phyloP scores from a whole-genome alignment of 2,797 vertebrate species.

The Taeniopygia guttata region DNA sequence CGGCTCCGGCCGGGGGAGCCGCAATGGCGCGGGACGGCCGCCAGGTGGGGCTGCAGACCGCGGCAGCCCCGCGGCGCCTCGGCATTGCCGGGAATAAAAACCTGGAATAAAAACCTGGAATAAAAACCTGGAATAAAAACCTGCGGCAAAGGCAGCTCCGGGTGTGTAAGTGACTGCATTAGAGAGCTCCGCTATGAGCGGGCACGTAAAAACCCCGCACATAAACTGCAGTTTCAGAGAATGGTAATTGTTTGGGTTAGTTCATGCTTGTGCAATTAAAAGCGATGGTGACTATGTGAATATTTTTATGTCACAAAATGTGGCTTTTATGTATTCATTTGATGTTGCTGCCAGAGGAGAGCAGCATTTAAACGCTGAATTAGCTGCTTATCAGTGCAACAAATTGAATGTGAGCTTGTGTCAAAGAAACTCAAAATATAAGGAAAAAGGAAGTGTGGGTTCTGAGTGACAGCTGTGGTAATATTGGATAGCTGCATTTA shows the following conservation, averaged over 20 bases:
- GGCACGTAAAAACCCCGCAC: accelerated
- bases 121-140: accelerated
- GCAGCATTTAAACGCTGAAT: not conserved
- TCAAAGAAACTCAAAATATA: not conserved
- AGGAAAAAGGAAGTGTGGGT: accelerated
- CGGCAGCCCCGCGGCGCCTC: not conserved
- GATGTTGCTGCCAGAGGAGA: not conserved
- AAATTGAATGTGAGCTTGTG: accelerated
- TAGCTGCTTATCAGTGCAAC: accelerated
- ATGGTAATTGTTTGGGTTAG: accelerated
- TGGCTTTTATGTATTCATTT: accelerated
- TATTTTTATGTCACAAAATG: accelerated
- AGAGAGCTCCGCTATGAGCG: accelerated
- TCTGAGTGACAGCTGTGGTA: accelerated
- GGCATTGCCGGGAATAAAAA: accelerated
- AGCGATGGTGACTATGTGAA: accelerated
- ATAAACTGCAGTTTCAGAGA: accelerated
- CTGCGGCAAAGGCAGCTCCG: accelerated
- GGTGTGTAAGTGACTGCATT: accelerated
- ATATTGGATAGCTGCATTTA: not conserved
- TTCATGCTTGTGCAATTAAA: accelerated
- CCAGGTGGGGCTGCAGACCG: not conserved
- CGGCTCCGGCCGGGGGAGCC: not conserved
- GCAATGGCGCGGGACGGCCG: accelerated
- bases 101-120: accelerated